A percentile compares a stretch with the other conserved stretches of the same genome.
Evolutionary conservation across 2,888 invertebrate genomes (phyloP).

Genomic region (Phengaris arion): DNA sequence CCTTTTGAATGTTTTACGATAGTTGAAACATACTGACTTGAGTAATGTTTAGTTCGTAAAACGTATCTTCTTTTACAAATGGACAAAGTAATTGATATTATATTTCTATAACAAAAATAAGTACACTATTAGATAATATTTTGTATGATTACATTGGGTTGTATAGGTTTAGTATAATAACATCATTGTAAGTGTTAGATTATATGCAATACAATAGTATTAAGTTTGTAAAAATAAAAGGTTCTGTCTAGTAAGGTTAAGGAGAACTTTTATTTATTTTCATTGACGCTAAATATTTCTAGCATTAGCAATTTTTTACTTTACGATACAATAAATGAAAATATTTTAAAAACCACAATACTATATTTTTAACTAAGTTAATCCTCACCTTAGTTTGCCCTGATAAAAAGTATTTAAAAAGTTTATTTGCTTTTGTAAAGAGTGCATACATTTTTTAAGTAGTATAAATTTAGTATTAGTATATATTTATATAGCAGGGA

Average conservation of each 20-base stretch:
- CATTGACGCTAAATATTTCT: constrained; percentile 59
- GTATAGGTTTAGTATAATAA: constrained; percentile 60
- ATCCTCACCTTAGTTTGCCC: background rate
- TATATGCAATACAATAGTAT: constrained; percentile 50
- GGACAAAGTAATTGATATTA: constrained; percentile 70
- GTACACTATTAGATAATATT: constrained; percentile 71
- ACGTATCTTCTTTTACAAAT: constrained; percentile 53
- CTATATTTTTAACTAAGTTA: constrained; percentile 22
- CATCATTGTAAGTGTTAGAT: constrained; percentile 55
- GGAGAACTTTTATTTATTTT: constrained; percentile 68
- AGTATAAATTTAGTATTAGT: too few species aligned
- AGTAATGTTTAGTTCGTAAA: constrained; percentile 45
- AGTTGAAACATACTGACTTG: constrained; percentile 31
- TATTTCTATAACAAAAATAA: constrained; percentile 62
- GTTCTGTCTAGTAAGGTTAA: constrained; percentile 63
- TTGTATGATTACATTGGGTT: constrained; percentile 77
- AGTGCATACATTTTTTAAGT: too few species aligned
- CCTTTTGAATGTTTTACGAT: constrained; percentile 39
- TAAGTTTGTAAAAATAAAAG: constrained; percentile 61
- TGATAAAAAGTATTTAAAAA: background rate
- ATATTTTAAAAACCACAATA: constrained; percentile 52
- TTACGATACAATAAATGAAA: constrained; percentile 62
- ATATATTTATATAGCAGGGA: too few species aligned
- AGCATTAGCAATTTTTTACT: constrained; percentile 57
- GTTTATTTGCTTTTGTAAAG: too few species aligned